These are phyloP conservation scores for Crypturellus undulatus DNA, from an alignment of 2,113 vertebrate species.

Conservation along the genomic window DNA sequence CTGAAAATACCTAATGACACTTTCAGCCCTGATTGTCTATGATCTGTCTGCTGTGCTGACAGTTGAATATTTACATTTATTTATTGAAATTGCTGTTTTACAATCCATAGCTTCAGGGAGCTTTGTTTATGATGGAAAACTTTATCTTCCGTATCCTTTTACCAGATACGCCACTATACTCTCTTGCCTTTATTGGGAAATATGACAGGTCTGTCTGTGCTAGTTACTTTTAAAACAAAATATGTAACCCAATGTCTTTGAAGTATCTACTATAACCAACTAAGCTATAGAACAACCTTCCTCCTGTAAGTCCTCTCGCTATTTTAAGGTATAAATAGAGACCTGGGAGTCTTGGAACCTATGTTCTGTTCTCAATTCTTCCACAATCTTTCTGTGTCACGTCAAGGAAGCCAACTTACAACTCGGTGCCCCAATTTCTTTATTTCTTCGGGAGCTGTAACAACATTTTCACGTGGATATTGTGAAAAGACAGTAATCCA, in stretches of 20 bases:
- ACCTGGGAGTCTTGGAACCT: neutral
- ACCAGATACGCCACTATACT: neutral
- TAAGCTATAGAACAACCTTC: neutral
- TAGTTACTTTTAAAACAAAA: neutral
- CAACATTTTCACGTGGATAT: neutral
- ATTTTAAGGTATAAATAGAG: neutral
- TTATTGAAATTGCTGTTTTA: neutral
- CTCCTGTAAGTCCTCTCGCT: neutral
- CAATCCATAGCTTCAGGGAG: neutral
- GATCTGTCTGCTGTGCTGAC: neutral
- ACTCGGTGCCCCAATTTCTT: neutral
- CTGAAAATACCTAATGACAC: neutral
- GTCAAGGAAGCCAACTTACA: neutral
- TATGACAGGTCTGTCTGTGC: neutral
- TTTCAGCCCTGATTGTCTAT: neutral
- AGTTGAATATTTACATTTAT: neutral
- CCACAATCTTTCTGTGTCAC: neutral
- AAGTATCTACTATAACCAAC: neutral
- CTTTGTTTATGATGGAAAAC: neutral
- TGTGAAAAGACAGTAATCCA: constrained; percentile 11
- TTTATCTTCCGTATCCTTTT: neutral
- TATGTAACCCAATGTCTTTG: neutral
- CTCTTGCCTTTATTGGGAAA: neutral
- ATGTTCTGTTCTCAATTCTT: neutral
- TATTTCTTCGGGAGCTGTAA: neutral